Conservation (phyloP, 2,888 invertebrate species). For the Noctua pronuba region DNA sequence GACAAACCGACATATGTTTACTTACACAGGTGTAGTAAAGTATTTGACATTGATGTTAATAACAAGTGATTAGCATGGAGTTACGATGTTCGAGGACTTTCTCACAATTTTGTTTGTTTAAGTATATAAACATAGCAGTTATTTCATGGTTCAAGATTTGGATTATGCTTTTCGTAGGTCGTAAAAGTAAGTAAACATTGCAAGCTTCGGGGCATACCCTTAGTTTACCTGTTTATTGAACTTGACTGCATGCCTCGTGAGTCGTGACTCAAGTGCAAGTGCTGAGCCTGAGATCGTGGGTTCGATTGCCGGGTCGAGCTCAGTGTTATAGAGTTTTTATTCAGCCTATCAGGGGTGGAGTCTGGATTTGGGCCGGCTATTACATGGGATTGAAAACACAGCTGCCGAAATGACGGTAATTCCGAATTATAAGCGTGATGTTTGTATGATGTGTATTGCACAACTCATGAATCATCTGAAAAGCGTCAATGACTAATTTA, state of each 20-base stretch:
- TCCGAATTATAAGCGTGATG: neutral
- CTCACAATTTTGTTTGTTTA: constrained; percentile 31
- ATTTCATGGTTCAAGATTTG: neutral
- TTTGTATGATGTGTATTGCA: neutral
- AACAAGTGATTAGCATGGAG: constrained; percentile 7
- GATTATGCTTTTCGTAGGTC: neutral
- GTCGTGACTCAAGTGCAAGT: too few species aligned
- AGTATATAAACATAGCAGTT: constrained; percentile 2
- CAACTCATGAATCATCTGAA: constrained; percentile 8
- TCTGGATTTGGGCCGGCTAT: neutral
- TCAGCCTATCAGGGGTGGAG: neutral
- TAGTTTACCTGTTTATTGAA: neutral
- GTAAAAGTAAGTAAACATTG: constrained; percentile 13
- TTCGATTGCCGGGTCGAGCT: neutral
- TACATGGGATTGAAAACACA: neutral
- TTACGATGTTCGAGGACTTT: constrained; percentile 33
- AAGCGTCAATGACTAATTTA: neutral
- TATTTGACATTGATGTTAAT: constrained; percentile 34
- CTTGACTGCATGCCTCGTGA: too few species aligned
- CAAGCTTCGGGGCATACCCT: constrained; percentile 7
- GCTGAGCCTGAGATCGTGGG: too few species aligned
- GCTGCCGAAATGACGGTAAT: neutral
- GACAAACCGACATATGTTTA: neutral
- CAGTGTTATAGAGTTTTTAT: neutral
- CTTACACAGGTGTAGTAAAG: neutral